Evolutionary conservation across 1,140 invertebrate genomes (phyloP), one percentile per base, ranked within the genome.

Genomic region (Oreohelix idahoensis): DNA sequence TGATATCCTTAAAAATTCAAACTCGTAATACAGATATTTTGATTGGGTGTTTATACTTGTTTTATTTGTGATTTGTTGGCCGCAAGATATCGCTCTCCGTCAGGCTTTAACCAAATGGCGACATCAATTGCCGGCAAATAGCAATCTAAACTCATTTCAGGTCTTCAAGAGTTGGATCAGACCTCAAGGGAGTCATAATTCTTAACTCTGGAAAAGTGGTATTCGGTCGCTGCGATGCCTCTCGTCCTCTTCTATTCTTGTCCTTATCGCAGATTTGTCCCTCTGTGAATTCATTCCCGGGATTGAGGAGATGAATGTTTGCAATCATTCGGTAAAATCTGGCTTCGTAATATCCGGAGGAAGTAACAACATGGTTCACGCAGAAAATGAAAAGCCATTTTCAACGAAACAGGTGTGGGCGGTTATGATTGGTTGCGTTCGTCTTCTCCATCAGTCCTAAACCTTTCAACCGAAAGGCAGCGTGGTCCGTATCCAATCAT

Each of bases 91-190:
- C 53, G 42, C 1, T 76, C 29, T 45, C 35, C 42, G 10, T 32
- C 29, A 53, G 49, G 29, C 74, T 45, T 2, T 45, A 42, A n/a
- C 0, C 29, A 32, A 76, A 49, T 53, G 20, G 49, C 74, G 42
- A 49, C 74, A 53, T 45, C 74, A 76, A 76, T 49, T 45, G n/a
- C 29, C 42, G 32, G 42, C 39, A 29, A 51, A 53, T 49, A 45
- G 38, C 42, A 76, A 23, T 35, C 45, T 42, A 76, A 76, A 45
- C 51, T 51, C 74, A 29, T 76, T 42, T 45, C 42, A 29, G 42
- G 29, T 76, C 42, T 32, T 35, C 74, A 35, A 51, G 51, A 29
- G 29, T 29, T n/a, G 11, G 29, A 49, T 53, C 39, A 15, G 29
- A n/a, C n/a, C 63, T 17, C 63, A 4, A 23, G 63, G 63, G 63